phyloP scores from a whole-genome alignment of 2,113 vertebrate species.

The Odontophorus gujanensis region DNA sequence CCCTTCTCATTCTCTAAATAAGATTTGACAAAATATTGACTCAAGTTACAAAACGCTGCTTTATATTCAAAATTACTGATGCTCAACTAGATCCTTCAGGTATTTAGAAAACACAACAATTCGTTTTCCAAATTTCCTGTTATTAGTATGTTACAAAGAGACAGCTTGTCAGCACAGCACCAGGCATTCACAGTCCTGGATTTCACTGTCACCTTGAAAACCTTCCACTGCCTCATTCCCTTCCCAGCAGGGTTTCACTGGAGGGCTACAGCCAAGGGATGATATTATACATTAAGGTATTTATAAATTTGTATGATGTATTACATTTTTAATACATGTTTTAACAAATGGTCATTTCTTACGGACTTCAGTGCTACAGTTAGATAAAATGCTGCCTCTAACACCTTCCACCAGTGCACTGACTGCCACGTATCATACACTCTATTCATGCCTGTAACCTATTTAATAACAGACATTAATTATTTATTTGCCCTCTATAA shows the following conservation, averaged over 20 bases:
- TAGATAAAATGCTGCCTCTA: constrained; percentile 38
- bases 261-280: not conserved
- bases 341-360: constrained; percentile 23
- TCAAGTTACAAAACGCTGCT: not conserved
- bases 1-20: not conserved
- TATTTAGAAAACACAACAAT: not conserved
- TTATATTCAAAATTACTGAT: not conserved
- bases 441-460: constrained; percentile 20
- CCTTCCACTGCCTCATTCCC: not conserved
- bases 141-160: not conserved
- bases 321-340: constrained; percentile 19
- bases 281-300: constrained; percentile 5
- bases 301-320: constrained; percentile 8
- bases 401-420: constrained; percentile 9
- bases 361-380: not conserved
- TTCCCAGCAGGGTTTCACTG: not conserved
- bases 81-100: not conserved
- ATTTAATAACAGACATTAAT: constrained; percentile 55
- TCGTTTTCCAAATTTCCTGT: not conserved
- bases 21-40: not conserved
- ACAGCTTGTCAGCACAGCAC: not conserved
- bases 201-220: not conserved
- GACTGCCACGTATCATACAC: constrained; percentile 7
- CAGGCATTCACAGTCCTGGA: not conserved
- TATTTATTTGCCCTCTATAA: constrained; percentile 56